Evolutionary conservation across 2,113 vertebrate species (phyloP).

Genomic region (Marcusenius ussheri): DNA sequence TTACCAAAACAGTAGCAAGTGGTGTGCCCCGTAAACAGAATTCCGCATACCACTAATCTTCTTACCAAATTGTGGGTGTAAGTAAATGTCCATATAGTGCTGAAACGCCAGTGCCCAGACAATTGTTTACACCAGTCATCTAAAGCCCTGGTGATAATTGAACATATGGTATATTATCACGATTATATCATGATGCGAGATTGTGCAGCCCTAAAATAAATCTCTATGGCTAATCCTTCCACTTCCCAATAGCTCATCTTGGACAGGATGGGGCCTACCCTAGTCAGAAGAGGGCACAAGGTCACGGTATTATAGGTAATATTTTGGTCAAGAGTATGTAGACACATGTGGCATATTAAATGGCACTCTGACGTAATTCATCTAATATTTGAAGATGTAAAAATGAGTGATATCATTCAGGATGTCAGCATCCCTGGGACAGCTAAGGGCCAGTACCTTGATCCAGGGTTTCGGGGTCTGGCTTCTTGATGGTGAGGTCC

Average conservation of each 20-base stretch:
- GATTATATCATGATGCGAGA: neutral
- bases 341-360: neutral
- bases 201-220: neutral
- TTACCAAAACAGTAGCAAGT: neutral
- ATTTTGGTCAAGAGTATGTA: neutral
- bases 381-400: neutral
- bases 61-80: neutral
- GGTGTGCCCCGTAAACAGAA: neutral
- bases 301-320: neutral
- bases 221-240: neutral
- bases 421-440: neutral
- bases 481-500: constrained; percentile 96
- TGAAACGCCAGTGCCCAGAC: neutral
- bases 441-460: constrained; percentile 68
- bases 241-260: neutral
- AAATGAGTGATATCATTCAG: neutral
- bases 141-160: neutral
- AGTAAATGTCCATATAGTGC: neutral
- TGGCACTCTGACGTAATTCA: neutral
- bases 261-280: neutral
- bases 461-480: constrained; percentile 75
- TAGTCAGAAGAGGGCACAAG: neutral
- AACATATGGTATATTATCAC: neutral
- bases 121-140: neutral
- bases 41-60: neutral